These are phyloP conservation scores for Pelecanus crispus DNA, from an alignment of 2,113 vertebrate genomes.

Conservation along the genomic window DNA sequence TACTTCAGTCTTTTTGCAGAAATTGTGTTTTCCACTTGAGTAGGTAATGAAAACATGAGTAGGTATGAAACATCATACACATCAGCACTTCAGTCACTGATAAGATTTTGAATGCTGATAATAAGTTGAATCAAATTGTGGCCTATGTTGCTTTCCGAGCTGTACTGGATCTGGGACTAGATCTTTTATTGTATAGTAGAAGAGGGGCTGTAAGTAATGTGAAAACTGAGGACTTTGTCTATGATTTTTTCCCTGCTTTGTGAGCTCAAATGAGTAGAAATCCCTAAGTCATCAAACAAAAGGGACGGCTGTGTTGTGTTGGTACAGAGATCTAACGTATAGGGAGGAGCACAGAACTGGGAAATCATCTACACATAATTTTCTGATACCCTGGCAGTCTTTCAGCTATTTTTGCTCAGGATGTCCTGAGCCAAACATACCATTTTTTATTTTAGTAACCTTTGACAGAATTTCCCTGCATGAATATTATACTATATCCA, in stretches of 20 bases:
- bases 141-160: not conserved
- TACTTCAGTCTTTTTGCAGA: not conserved
- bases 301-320: not conserved
- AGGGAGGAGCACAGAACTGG: not conserved
- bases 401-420: not conserved
- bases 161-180: not conserved
- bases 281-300: not conserved
- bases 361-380: not conserved
- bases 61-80: not conserved
- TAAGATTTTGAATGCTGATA: not conserved
- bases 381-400: not conserved
- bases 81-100: not conserved
- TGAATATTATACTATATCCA: not conserved
- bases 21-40: not conserved
- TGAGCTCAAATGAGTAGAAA: not conserved
- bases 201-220: not conserved
- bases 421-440: not conserved
- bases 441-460: not conserved
- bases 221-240: not conserved
- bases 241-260: not conserved
- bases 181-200: not conserved
- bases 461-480: not conserved
- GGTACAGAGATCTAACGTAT: not conserved
- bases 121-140: fast-evolving
- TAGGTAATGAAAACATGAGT: not conserved